Evolutionary conservation across 2,113 vertebrate genomes (phyloP).

Genomic region (Rhinolophus sinicus): DNA sequence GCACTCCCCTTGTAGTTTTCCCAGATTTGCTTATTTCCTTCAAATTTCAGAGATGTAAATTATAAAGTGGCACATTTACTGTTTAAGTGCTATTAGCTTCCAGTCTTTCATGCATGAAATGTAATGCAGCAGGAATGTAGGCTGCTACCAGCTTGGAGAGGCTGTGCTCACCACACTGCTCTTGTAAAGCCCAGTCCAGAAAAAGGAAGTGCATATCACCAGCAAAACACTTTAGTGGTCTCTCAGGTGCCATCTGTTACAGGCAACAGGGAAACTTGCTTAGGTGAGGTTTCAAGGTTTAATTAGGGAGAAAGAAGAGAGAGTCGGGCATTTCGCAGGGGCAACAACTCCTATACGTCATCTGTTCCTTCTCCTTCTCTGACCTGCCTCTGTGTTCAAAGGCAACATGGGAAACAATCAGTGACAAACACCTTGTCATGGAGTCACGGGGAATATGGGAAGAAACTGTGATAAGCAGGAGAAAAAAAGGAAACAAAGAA

Average conservation of each 20-base stretch:
- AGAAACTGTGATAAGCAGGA: neutral
- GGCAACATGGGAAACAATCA: neutral
- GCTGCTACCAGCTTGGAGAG: neutral
- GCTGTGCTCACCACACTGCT: neutral
- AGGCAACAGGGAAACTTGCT: neutral
- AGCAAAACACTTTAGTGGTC: neutral
- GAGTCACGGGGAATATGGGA: neutral
- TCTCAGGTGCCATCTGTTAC: neutral
- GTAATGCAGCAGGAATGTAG: neutral
- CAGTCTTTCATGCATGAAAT: conserved; percentile 25
- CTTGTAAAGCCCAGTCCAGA: neutral
- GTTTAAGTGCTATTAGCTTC: conserved; percentile 73
- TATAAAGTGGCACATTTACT: conserved; percentile 78
- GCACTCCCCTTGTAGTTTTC: conserved; percentile 64
- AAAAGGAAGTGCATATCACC: neutral
- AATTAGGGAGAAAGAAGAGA: neutral
- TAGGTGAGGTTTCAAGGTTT: conserved; percentile 33
- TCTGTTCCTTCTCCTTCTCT: neutral
- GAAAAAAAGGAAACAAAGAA: neutral
- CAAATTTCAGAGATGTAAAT: conserved; percentile 60
- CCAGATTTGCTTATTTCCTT: conserved; percentile 74
- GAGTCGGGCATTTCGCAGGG: neutral
- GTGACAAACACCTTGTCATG: neutral
- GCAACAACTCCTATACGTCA: neutral
- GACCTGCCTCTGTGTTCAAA: neutral